Base-by-base conservation (phyloP, 2,888 invertebrate genomes). In the Hydropsyche betteni region DNA sequence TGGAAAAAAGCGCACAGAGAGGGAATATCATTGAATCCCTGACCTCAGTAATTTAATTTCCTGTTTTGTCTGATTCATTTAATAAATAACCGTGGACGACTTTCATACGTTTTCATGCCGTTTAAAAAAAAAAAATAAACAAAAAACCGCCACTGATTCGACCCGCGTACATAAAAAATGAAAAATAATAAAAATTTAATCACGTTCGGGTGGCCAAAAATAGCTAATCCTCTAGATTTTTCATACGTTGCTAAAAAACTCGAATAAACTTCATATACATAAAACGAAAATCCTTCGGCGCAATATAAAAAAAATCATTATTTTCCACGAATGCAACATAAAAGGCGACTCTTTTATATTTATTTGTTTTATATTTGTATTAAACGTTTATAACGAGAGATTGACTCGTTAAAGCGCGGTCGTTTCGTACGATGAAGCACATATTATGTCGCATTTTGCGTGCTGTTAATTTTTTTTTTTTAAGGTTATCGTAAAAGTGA, bases 41-140 rank as follows among this genome's bases (percentile, higher is more conserved):
- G 70, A 70, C 70, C 70, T 70, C 70, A 12, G 53, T 70, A 70
- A 70, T 70, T 70, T 70, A 70, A 70, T 70, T 70, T 70, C 70
- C 70, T 70, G 70, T 70, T 70, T 70, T 70, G 70, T 70, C 70
- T 34, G 70, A 70, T 33, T 70, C 70, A 70, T 70, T 70, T 70
- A 70, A 70, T 70, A 70, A 70, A 70, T 70, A 70, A 70, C 51
- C 38, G 53, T 70, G 36, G 44, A 16, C 44, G 68, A n/a, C 38
- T 12, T 12, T 52, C 52, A 70, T 33, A 51, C 52, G 52, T 51
- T 70, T 69, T 69, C 51, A 14, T 44, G 50, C 44, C 16, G 16
- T 10, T 14, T 44, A 44, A 58, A 58, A 58, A 58, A 44, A 58
- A 58, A 58, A 58, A n/a, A 58, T 58, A 51, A 51, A 51, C 8